These are phyloP conservation scores for Stenopsyche tienmushanensis DNA, from an alignment of 1,140 invertebrate genomes.

Conservation along the genomic window DNA sequence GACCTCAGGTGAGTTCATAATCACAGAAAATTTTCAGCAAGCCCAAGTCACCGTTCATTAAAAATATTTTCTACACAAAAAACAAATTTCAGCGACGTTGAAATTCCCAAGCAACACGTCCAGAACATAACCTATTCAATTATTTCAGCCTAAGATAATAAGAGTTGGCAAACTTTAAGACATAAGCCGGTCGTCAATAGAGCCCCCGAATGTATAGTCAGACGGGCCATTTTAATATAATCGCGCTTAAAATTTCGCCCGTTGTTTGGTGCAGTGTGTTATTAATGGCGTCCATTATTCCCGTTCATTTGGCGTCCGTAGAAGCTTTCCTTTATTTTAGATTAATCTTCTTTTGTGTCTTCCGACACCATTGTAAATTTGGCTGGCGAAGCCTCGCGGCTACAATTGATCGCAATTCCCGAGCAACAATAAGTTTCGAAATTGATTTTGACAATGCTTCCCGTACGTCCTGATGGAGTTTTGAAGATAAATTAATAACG, in stretches of 20 bases:
- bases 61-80: no score
- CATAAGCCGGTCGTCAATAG: neutral
- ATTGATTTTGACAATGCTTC: no score
- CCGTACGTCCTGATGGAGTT: no score
- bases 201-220: neutral
- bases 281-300: conserved; percentile 7
- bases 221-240: neutral
- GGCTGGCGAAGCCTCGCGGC: neutral
- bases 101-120: no score
- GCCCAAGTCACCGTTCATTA: no score
- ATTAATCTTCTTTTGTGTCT: conserved; percentile 17
- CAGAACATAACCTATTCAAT: neutral
- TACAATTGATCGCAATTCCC: neutral
- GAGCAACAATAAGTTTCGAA: neutral
- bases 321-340: neutral
- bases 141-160: neutral
- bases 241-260: neutral
- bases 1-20: no score
- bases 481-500: no score
- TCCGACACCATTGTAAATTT: conserved; percentile 19
- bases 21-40: no score
- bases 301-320: neutral
- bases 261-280: conserved; percentile 1
- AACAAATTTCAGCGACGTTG: no score
- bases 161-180: neutral